Conservation (phyloP, 1,140 invertebrate species). For the Eupristina koningsbergeri region DNA sequence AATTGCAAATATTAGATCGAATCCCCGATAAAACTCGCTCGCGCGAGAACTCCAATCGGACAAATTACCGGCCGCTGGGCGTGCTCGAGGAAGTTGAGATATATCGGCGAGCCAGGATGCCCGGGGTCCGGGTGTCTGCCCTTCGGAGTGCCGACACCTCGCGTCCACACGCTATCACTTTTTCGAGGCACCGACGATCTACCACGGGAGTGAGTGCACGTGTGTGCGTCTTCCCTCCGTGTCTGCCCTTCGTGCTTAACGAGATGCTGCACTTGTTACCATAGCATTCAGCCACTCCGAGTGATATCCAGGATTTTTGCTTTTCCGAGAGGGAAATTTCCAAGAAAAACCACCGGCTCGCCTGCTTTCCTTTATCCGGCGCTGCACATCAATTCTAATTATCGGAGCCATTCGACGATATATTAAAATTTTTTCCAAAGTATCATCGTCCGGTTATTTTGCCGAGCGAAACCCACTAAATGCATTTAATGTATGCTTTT, state of each 20-base stretch:
- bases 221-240: no score
- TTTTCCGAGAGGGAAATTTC: no score
- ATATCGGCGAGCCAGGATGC: neutral
- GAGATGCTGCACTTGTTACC: neutral
- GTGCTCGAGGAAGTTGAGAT: conserved; percentile 44
- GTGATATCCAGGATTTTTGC: no score
- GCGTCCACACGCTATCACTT: neutral
- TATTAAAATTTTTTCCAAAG: no score
- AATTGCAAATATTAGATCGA: conserved; percentile 63
- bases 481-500: neutral
- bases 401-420: no score
- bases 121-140: neutral
- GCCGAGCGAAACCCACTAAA: neutral
- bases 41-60: conserved; percentile 57
- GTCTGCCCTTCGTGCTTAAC: neutral
- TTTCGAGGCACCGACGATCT: no score
- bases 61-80: conserved; percentile 59
- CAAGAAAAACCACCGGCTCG: no score
- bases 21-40: conserved; percentile 54
- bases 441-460: neutral
- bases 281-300: no score
- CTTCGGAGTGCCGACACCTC: neutral
- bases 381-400: no score
- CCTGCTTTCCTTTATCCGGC: no score
- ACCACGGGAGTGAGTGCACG: neutral